These are phyloP conservation scores for Ypsolopha sequella DNA, from an alignment of 2,888 invertebrate species.

Conservation along the genomic window DNA sequence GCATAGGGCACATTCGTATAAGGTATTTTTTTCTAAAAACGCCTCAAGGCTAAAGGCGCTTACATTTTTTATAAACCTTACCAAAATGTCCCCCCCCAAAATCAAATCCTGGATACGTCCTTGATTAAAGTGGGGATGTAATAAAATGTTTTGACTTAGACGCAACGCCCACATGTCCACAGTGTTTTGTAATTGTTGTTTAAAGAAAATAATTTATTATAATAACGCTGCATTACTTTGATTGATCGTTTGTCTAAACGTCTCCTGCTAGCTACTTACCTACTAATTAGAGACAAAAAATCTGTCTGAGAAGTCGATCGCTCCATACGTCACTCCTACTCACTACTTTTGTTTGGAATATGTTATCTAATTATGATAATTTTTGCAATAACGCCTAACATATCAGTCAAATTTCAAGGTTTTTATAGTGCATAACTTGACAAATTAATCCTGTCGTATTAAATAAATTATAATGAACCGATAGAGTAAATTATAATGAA, in stretches of 20 bases:
- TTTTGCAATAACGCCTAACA: constrained; percentile 22
- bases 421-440: constrained; percentile 13
- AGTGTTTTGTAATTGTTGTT: not conserved
- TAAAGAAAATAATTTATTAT: too few relatives aligned
- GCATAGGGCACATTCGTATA: too few relatives aligned
- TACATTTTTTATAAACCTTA: too few relatives aligned
- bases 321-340: not conserved
- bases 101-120: too few relatives aligned
- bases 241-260: not conserved
- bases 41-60: too few relatives aligned
- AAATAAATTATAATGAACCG: too few relatives aligned
- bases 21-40: too few relatives aligned
- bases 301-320: not conserved
- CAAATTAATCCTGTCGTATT: constrained; percentile 3
- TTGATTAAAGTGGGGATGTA: too few relatives aligned
- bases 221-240: not conserved
- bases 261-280: not conserved
- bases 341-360: not conserved
- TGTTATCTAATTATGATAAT: constrained; percentile 15
- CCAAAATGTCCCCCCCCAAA: too few relatives aligned
- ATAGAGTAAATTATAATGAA: too few relatives aligned
- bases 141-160: not conserved
- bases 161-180: not conserved
- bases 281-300: not conserved
- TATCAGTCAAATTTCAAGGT: constrained; percentile 22